Evolutionary conservation across 2,888 invertebrate species (phyloP), one percentile per base, ranked within the genome.

Genomic region (Boloria euphrosyne): DNA sequence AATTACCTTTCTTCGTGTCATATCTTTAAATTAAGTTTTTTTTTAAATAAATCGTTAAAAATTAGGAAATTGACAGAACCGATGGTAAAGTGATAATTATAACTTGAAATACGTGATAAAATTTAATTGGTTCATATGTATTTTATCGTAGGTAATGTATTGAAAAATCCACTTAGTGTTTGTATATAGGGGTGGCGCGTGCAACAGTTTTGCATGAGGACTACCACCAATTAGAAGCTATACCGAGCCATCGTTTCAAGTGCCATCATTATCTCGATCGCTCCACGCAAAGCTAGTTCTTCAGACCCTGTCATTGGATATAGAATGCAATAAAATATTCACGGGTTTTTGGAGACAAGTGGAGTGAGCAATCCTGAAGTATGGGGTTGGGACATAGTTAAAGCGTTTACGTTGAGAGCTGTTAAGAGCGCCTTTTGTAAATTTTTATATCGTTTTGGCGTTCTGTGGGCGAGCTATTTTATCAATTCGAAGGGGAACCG

Each of bases 271-370:
- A 92, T 91, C 92, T 87, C 79, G 84, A 70, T 60, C 49, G 64
- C 68, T 70, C 73, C 81, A 86, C 68, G 79, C 78, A 31, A 87
- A 85, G 78, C 76, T 84, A 77, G 80, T 80, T 77, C 85, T 83
- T 88, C 79, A 72, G 71, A 71, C 79, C 76, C 74, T 68, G 73
- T 67, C 69, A 80, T 84, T 86, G 78, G 82, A 84, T 79, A 79
- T 77, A 87, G 80, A 89, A 81, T 90, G 78, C 84, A 78, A 76
- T 86, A 79, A 83, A 83, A 83, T 80, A 79, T 84, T 87, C 79
- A 86, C 82, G 86, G 84, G 85, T 85, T 90, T 91, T 89, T 85
- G 91, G 90, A 92, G 91, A 92, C 86, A 90, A 91, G 91, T 91
- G 86, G 89, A 90, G 89, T 91, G 91, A 91, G 91, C 90, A 92